Evolutionary conservation across 2,797 vertebrate species (phyloP), one percentile per base, ranked within the genome.

Genomic region (Salarias fasciatus): DNA sequence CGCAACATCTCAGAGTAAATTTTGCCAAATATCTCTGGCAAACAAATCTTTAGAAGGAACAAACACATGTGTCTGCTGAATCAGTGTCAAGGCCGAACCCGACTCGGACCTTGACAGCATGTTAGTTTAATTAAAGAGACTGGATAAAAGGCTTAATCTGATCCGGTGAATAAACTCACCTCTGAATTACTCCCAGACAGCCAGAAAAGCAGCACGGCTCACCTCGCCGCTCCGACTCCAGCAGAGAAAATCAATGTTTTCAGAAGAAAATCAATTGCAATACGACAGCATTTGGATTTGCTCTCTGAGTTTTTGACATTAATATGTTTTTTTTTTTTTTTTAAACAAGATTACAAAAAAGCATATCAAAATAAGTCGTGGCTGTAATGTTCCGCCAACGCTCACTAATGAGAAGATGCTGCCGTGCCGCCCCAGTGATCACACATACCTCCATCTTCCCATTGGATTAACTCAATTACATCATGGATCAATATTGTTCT

Each of bases 401-500:
- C 13, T 67, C 48, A 42, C 11, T 29, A 12, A 41, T 14, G 30
- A 12, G 53, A 40, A 54, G 33, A 24, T 44, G 29, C 8, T 13
- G 8, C 46, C 44, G 53, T 43, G 44, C 14, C 8, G 38, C 51
- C 47, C 51, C 50, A 8, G 30, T 24, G 41, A 63, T 63, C 46
- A 50, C 42, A 40, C 37, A 48, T 8, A 38, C 33, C 10, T 24
- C 24, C 18, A 24, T 24, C 18, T 24, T n/a, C n/a, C n/a, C 59
- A 58, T 15, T 37, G 45, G 44, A 75, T 75, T 71, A 55, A 10
- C n/a, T 18, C n/a, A 43, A 72, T 73, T 53, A 55, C 28, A 38
- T 45, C 58, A 64, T 40, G 44, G 57, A 79, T 81, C 66, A 67
- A 72, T 78, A 67, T 24, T 50, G 56, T 63, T 68, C 56, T 53